Evolutionary conservation across 1,140 invertebrate species (phyloP).

Genomic region (Bicyclus anynana): DNA sequence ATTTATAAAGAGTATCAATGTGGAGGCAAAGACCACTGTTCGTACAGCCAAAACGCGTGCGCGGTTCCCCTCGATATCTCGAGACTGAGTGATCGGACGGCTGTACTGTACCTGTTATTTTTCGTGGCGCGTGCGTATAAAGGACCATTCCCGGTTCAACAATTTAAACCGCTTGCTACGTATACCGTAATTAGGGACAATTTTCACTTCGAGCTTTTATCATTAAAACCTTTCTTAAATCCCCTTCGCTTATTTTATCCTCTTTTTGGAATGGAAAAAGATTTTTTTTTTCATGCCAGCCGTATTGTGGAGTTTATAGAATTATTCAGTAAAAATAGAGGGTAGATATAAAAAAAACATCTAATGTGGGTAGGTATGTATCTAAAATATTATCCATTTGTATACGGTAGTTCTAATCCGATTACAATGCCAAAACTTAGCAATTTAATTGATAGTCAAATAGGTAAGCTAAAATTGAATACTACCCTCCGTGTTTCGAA

Average conservation of each 20-base stretch:
- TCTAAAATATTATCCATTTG: too few species aligned
- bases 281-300: not conserved
- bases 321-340: too few species aligned
- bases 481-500: too few species aligned
- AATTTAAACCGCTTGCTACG: constrained; percentile 32
- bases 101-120: constrained; percentile 67
- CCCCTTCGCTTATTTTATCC: not conserved
- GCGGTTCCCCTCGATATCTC: constrained; percentile 40
- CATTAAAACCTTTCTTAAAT: constrained; percentile 1
- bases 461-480: too few species aligned
- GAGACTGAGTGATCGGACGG: constrained; percentile 54
- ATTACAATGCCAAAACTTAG: too few species aligned
- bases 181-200: constrained; percentile 29
- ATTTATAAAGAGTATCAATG: constrained; percentile 29
- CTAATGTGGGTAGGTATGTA: too few species aligned
- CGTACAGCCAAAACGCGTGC: constrained; percentile 48
- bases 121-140: constrained; percentile 63
- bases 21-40: constrained; percentile 26
- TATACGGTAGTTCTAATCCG: too few species aligned
- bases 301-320: not conserved
- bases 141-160: constrained; percentile 24
- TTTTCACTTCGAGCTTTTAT: constrained; percentile 13
- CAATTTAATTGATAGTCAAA: too few species aligned
- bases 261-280: too few species aligned
- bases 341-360: too few species aligned